Evolutionary conservation across 2,797 vertebrate genomes (phyloP).

Genomic region (Callimico goeldii): DNA sequence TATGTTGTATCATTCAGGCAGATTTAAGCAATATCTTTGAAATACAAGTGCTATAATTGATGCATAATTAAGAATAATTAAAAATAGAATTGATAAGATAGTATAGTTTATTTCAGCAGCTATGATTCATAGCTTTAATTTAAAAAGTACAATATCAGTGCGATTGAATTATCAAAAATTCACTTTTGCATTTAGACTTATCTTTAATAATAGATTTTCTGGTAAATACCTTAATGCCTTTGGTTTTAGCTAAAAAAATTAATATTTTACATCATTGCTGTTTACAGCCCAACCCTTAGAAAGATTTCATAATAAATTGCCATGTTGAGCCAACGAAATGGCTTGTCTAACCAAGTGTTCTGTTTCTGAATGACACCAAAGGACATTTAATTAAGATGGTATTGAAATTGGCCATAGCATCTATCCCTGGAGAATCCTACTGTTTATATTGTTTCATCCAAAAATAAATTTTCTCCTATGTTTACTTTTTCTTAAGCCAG

Average conservation of each 20-base stretch:
- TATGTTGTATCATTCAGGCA: neutral
- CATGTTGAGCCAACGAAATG: neutral
- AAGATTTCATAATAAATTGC: conserved; percentile 48
- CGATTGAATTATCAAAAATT: neutral
- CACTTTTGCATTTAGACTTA: neutral
- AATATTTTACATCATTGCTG: conserved; percentile 26
- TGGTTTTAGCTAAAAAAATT: conserved; percentile 26
- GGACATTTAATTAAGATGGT: conserved; percentile 55
- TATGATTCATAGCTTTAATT: neutral
- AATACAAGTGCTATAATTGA: neutral
- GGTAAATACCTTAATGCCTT: neutral
- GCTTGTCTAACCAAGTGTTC: conserved; percentile 28
- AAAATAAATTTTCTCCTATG: conserved; percentile 12
- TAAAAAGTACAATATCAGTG: neutral
- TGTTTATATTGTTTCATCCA: conserved; percentile 60
- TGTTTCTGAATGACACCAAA: conserved; percentile 55
- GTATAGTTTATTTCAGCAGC: neutral
- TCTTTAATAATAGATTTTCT: conserved; percentile 2
- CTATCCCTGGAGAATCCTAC: conserved; percentile 29
- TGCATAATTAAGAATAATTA: neutral
- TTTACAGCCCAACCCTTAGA: neutral
- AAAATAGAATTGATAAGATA: neutral
- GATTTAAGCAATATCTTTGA: neutral
- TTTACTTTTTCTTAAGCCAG: conserved; percentile 44
- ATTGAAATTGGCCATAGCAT: conserved; percentile 33